Base-by-base conservation (phyloP, 2,113 vertebrate genomes). In the Coreoperca whiteheadi region DNA sequence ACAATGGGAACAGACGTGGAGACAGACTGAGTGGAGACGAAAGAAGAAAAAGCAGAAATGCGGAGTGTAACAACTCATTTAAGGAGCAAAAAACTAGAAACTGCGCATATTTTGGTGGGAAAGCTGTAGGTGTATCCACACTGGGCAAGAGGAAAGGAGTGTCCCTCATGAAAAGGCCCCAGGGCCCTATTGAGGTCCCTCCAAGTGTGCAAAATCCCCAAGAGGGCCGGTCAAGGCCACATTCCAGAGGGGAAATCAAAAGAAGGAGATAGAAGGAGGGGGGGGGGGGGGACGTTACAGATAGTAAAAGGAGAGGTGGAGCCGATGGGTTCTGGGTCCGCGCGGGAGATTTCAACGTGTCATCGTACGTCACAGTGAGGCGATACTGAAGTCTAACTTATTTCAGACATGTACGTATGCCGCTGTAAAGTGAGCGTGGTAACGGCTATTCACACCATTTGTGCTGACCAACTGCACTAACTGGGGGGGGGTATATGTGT, bases 181-280 rank as follows among this genome's bases (percentile, higher is more conserved):
- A 3, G 69, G 88, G 86, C 23, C 77, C 92, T 87, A 95, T 95
- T 95, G 86, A 94, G 89, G 93, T 28, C 91, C 90, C 84, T 85
- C 92, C 93, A 94, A 93, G 93, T 94, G 95, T 95, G 95, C 74
- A 91, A 95, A 95, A 94, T 93, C 93, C 91, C 88, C 72, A 72
- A 91, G 89, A 88, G 86, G 94, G 88, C 90, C 77, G 57, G 91
- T 94, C 93, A 94, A 94, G 93, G 91, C 95, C 94, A 95, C 90
- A 96, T 95, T 95, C 95, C 94, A 89, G 87, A 79, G 88, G 66
- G 57, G 79, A 79, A 88, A 87, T 80, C 68, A 78, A 73, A 85
- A 87, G 12, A 2, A 60, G 11, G 46, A 23, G 32, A 63, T 14
- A n/a, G 39, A 51, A 25, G 23, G 37, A 73, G 67, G 56, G 32